Evolutionary conservation across 2,888 invertebrate species (phyloP).

Genomic region (Gastracanthus pulcherrimus): DNA sequence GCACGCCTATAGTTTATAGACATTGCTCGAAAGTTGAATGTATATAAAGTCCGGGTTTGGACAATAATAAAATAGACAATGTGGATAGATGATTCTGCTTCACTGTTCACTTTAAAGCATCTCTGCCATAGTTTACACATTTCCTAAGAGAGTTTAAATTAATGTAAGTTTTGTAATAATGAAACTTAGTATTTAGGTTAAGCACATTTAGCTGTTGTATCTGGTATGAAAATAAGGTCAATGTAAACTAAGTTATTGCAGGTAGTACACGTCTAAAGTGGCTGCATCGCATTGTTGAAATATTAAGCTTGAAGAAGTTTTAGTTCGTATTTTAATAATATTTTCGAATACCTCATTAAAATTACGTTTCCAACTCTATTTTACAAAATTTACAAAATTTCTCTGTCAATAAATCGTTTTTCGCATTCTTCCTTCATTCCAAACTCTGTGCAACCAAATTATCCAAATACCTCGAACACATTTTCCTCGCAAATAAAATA

Average conservation of each 20-base stretch:
- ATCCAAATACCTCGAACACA: no score
- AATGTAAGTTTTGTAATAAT: background rate
- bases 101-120: background rate
- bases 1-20: background rate
- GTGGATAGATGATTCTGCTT: background rate
- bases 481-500: no score
- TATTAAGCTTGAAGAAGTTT: no score
- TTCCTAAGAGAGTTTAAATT: background rate
- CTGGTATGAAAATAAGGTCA: background rate
- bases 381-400: no score
- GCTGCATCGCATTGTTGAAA: background rate
- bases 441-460: no score
- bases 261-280: no score
- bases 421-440: no score
- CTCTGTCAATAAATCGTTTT: no score
- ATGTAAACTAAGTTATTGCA: background rate
- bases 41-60: background rate
- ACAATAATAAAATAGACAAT: background rate
- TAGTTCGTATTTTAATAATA: no score
- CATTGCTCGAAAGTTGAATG: background rate
- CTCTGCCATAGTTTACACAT: background rate
- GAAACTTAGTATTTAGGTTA: constrained; percentile 4
- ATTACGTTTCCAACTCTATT: no score
- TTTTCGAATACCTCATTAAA: no score
- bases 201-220: background rate